Evolutionary conservation across 2,113 vertebrate genomes (phyloP), one percentile per base, ranked within the genome.

Genomic region (Archilochus colubris): DNA sequence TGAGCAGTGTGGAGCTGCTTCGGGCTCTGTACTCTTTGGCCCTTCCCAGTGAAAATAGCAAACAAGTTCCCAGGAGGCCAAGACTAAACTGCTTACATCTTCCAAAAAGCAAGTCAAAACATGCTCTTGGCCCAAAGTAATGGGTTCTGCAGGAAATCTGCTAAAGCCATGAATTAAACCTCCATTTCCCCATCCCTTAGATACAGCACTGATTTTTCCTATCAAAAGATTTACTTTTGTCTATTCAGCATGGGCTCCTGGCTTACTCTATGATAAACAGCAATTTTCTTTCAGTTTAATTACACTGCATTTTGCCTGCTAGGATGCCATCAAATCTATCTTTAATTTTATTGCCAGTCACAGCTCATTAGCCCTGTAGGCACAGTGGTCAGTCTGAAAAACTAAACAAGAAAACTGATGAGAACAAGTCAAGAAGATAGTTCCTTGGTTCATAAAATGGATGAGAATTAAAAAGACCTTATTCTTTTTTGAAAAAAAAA

Each of bases 261-360:
- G 67, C 63, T 88, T 69, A 68, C 7, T 54, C 54, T 57, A 3
- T 36, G 54, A 70, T 54, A 95, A 82, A 86, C 62, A 95, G 77
- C 77, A 67, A 61, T 73, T 89, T 82, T 86, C 43, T 91, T 94
- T 80, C 82, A 38, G 25, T 94, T 94, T 94, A 91, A 92, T 92
- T 94, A 91, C 89, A 95, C 80, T 31, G 63, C 12, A 85, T 93
- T 48, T 46, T 73, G 50, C 59, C 59, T 86, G 87, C 72, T 77
- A 94, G 84, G 46, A 67, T 92, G 67, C 51, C 72, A 77, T 59
- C 14, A 7, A 87, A 89, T 85, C 51, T 82, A 20, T 87, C 91
- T 88, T 88, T 95, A 91, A 88, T 88, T 87, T 58, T 96, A 48
- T 73, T 92, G 46, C 75, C 66, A 80, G 84, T 48, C 89, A 77